phyloP scores from a whole-genome alignment of 2,113 vertebrate genomes.

The Daubentonia madagascariensis region DNA sequence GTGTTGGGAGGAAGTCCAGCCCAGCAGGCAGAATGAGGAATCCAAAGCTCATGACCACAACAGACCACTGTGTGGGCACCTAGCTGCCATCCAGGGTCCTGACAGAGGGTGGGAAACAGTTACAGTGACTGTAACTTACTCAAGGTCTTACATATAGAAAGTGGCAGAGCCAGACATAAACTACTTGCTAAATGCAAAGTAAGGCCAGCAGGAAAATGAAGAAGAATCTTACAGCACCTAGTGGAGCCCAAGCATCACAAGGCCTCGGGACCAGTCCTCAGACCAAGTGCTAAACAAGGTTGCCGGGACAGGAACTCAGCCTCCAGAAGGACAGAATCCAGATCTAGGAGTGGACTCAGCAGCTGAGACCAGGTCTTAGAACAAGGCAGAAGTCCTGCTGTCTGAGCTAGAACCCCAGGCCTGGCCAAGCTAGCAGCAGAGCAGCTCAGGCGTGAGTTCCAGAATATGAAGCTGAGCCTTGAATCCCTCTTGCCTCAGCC shows the following conservation, averaged over 20 bases:
- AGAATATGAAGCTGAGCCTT: fast-evolving
- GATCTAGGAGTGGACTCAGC: fast-evolving
- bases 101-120: not conserved
- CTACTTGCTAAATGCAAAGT: too few species aligned
- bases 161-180: too few species aligned
- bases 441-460: not conserved
- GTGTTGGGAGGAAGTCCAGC: not conserved
- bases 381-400: too few species aligned
- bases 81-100: not conserved
- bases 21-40: not conserved
- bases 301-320: not conserved
- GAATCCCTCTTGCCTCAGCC: not conserved
- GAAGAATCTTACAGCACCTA: not conserved
- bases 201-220: not conserved
- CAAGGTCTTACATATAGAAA: too few species aligned
- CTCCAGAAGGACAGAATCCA: not conserved
- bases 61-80: not conserved
- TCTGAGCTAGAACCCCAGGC: not conserved
- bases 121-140: not conserved
- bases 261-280: not conserved
- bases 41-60: fast-evolving
- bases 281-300: not conserved
- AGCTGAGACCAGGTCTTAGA: not conserved
- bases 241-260: not conserved
- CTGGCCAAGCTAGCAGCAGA: not conserved